These are phyloP conservation scores for Leucoptera coffeella DNA, from an alignment of 2,888 invertebrate species.

Conservation along the genomic window DNA sequence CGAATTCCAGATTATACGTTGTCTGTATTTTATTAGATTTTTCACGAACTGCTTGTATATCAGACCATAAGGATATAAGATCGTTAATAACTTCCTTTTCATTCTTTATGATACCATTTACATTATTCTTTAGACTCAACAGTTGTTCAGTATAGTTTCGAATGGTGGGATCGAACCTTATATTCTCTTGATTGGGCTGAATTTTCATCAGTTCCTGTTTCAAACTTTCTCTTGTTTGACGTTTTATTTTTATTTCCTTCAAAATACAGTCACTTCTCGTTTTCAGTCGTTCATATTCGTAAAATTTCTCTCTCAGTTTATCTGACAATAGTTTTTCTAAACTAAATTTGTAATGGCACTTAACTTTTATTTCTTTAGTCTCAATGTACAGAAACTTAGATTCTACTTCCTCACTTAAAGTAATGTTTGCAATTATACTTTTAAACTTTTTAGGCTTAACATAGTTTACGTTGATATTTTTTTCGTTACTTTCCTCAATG, in stretches of 20 bases:
- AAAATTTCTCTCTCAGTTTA: slow-evolving; percentile 50
- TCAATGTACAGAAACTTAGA: slow-evolving; percentile 25
- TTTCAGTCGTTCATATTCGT: slow-evolving; percentile 26
- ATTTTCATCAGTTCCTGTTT: slow-evolving; percentile 22
- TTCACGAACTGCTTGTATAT: slow-evolving; percentile 62
- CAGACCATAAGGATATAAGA: slow-evolving; percentile 46
- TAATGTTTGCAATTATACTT: slow-evolving; percentile 12
- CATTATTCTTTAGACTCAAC: slow-evolving; percentile 20
- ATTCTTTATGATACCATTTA: slow-evolving; percentile 13
- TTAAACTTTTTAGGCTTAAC: slow-evolving; percentile 17
- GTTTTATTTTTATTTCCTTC: slow-evolving; percentile 21
- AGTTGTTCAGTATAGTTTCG: slow-evolving; percentile 27
- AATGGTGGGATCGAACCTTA: slow-evolving; percentile 29
- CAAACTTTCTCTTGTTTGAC: slow-evolving; percentile 28
- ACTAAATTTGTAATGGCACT: slow-evolving; percentile 64
- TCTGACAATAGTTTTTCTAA: slow-evolving; percentile 45
- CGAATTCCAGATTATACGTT: slow-evolving; percentile 52
- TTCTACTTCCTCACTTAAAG: slow-evolving; percentile 8
- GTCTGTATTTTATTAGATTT: slow-evolving; percentile 57
- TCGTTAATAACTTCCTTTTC: slow-evolving; percentile 24
- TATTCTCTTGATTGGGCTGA: slow-evolving; percentile 20
- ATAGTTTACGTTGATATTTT: slow-evolving; percentile 18
- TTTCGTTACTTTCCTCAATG: too few relatives aligned
- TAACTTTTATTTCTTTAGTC: slow-evolving; percentile 47
- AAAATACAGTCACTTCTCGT: slow-evolving; percentile 17